phyloP scores from a whole-genome alignment of 2,888 invertebrate genomes.

The Limnephilus lunatus region DNA sequence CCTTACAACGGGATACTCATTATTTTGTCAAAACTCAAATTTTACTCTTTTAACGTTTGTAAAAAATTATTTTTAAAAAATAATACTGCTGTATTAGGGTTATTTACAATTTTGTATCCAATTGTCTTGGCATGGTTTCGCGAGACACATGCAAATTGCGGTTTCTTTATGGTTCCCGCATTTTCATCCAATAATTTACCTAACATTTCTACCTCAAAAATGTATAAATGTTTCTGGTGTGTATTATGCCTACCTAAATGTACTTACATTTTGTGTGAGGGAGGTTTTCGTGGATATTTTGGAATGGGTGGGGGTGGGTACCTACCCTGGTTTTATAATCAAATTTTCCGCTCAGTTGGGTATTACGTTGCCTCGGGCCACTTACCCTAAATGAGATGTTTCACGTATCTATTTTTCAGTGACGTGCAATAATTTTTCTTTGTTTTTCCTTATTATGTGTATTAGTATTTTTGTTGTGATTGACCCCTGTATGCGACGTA shows the following conservation, averaged over 20 bases:
- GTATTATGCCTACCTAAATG: not conserved
- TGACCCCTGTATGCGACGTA: not conserved
- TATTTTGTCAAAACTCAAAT: too few relatives aligned
- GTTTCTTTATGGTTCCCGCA: not conserved
- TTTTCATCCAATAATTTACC: not conserved
- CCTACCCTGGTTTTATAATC: constrained; percentile 33
- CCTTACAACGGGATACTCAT: too few relatives aligned
- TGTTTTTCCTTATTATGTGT: not conserved
- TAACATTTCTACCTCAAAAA: not conserved
- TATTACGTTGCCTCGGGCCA: constrained; percentile 36
- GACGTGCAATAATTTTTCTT: not conserved
- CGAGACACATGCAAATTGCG: not conserved
- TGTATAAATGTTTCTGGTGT: not conserved
- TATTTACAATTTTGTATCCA: not conserved
- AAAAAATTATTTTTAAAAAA: too few relatives aligned
- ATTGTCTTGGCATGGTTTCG: not conserved
- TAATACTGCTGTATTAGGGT: not conserved
- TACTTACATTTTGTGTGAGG: not conserved
- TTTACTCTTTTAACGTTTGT: too few relatives aligned
- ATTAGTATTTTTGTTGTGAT: not conserved
- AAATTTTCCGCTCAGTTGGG: constrained; percentile 40
- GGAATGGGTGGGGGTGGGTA: not conserved
- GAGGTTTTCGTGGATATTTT: not conserved
- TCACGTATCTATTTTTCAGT: not conserved
- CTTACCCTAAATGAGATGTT: constrained; percentile 28